phyloP scores from a whole-genome alignment of 2,888 invertebrate genomes.

The Noctuana brunneofusca region DNA sequence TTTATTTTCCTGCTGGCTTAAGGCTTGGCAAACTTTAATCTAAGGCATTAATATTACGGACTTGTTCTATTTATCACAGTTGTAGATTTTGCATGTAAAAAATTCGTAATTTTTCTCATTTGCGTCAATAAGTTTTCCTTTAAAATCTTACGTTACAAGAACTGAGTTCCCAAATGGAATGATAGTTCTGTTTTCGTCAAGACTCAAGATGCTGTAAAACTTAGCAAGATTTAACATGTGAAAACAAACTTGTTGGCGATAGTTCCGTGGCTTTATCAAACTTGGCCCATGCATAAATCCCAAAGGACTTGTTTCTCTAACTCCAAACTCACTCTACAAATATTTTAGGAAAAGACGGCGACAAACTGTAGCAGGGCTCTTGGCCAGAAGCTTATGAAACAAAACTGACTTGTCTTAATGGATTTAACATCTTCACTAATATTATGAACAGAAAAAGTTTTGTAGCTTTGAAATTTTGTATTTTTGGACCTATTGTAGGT shows the following conservation, averaged over 20 bases:
- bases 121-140: not conserved
- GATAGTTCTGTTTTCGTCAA: slow-evolving; percentile 4
- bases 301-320: not conserved
- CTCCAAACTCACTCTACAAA: not conserved
- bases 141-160: not conserved
- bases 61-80: not conserved
- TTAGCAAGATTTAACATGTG: not conserved
- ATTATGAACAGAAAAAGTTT: too few relatives aligned
- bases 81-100: not conserved
- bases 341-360: not conserved
- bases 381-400: not conserved
- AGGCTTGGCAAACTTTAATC: not conserved
- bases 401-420: not conserved
- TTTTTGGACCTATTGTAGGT: too few relatives aligned
- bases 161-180: not conserved
- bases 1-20: not conserved
- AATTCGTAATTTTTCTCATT: too few relatives aligned
- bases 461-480: too few relatives aligned
- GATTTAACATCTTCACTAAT: too few relatives aligned
- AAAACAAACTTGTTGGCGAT: not conserved
- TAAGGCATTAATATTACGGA: not conserved
- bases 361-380: not conserved
- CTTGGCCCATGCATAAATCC: not conserved
- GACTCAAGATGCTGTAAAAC: not conserved
- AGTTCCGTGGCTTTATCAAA: not conserved